phyloP scores from a whole-genome alignment of 2,113 vertebrate species.

The Podocnemis expansa region DNA sequence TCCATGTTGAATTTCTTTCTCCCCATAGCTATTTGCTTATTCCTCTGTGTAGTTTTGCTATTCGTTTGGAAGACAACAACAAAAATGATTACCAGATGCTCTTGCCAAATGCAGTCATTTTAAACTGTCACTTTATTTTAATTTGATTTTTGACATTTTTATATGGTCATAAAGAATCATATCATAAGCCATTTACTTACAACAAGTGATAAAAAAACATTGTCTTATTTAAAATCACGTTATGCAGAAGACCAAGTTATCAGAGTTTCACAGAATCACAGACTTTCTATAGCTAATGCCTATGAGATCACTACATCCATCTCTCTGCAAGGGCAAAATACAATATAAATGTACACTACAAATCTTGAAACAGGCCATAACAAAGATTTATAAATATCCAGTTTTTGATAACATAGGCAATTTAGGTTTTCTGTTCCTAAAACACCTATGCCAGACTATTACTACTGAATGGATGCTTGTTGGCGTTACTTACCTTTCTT shows the following conservation, averaged over 20 bases:
- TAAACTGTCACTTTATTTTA: neutral
- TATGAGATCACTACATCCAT: neutral
- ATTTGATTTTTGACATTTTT: neutral
- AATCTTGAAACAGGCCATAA: neutral
- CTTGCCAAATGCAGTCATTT: neutral
- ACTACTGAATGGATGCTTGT: neutral
- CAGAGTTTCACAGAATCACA: neutral
- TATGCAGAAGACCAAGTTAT: fast-evolving
- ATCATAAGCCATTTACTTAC: neutral
- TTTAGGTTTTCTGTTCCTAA: slow-evolving; percentile 2
- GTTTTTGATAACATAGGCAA: neutral
- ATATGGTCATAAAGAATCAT: neutral
- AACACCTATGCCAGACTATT: neutral
- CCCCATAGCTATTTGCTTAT: slow-evolving; percentile 98
- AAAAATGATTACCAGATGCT: neutral
- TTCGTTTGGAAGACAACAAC: neutral
- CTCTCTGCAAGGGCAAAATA: neutral
- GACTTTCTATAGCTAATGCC: neutral
- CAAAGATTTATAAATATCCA: neutral
- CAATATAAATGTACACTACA: neutral
- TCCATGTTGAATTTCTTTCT: slow-evolving; percentile 99
- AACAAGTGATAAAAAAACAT: neutral
- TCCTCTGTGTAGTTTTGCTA: slow-evolving; percentile 96
- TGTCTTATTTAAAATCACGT: neutral
- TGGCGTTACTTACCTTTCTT: slow-evolving; percentile 86